Evolutionary conservation across 2,888 invertebrate species (phyloP).

Genomic region (Drosophila limbata): DNA sequence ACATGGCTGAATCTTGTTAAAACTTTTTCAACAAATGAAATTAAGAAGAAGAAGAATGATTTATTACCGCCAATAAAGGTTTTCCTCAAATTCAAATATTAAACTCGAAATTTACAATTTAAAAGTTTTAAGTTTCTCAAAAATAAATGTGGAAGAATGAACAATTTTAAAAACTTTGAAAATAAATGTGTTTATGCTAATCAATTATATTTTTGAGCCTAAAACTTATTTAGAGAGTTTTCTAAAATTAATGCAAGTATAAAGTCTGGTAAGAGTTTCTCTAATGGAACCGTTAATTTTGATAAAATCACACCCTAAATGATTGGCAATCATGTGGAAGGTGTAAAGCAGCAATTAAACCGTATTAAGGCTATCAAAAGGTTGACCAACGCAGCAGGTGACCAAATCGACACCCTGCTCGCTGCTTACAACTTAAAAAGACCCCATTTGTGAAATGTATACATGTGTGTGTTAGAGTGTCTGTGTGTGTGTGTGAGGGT

Average conservation of each 20-base stretch:
- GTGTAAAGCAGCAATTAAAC: slow-evolving; percentile 20
- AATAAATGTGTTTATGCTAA: too few relatives aligned
- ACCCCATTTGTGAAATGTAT: background rate
- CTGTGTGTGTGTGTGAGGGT: background rate
- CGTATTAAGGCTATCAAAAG: slow-evolving; percentile 33
- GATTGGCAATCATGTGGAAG: background rate
- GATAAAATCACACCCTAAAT: background rate
- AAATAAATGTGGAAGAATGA: too few relatives aligned
- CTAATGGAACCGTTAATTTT: background rate
- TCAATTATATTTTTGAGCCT: too few relatives aligned
- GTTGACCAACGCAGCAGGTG: slow-evolving; percentile 73
- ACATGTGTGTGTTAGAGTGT: background rate
- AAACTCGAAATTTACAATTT: too few relatives aligned
- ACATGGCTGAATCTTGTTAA: too few relatives aligned
- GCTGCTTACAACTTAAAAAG: slow-evolving; percentile 4
- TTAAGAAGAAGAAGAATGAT: too few relatives aligned
- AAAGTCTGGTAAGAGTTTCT: background rate
- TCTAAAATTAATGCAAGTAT: background rate
- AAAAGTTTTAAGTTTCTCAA: too few relatives aligned
- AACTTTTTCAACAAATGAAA: too few relatives aligned
- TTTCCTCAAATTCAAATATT: too few relatives aligned
- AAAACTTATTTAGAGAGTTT: too few relatives aligned
- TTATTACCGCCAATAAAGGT: too few relatives aligned
- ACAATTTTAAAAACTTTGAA: too few relatives aligned
- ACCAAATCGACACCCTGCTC: slow-evolving; percentile 26